Evolutionary conservation across 2,888 invertebrate species (phyloP).

Genomic region (Polydrusus tereticollis): DNA sequence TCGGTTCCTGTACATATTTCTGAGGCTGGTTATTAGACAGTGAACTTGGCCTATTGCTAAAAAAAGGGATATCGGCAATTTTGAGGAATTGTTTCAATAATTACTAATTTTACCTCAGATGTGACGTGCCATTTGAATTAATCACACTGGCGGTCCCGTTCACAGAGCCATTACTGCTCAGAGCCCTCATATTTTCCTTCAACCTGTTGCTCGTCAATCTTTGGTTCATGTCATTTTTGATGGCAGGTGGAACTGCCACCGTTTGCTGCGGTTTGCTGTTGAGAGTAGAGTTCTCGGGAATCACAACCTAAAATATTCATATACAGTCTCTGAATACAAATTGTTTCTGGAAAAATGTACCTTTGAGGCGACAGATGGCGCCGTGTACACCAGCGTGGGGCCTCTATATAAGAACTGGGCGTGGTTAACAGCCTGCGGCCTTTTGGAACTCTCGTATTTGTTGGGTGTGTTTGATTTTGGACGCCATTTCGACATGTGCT

Average conservation of each 20-base stretch:
- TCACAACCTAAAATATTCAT: conserved; percentile 41
- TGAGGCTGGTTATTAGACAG: not conserved
- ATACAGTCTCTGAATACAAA: not conserved
- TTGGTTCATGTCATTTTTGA: conserved; percentile 22
- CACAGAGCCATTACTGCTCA: not conserved
- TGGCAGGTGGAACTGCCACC: not conserved
- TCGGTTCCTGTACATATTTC: not conserved
- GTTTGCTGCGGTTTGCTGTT: conserved; percentile 7
- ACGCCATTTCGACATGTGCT: conserved; percentile 55
- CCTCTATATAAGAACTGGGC: conserved; percentile 59
- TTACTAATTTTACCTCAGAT: not conserved
- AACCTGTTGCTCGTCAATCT: conserved; percentile 11
- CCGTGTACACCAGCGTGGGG: conserved; percentile 21
- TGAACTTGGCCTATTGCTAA: not conserved
- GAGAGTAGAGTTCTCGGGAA: conserved; percentile 48
- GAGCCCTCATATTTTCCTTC: conserved; percentile 10
- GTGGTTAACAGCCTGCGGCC: conserved; percentile 59
- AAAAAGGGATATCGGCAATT: not conserved
- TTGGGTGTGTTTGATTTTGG: conserved; percentile 53
- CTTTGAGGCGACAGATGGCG: conserved; percentile 16
- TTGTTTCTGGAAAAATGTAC: conserved; percentile 38
- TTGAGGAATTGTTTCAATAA: no score
- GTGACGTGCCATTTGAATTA: not conserved
- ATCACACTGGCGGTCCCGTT: not conserved
- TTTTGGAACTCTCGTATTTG: conserved; percentile 54